Evolutionary conservation across 2,797 vertebrate genomes (phyloP).

Genomic region (Oreonectes daqikongensis): DNA sequence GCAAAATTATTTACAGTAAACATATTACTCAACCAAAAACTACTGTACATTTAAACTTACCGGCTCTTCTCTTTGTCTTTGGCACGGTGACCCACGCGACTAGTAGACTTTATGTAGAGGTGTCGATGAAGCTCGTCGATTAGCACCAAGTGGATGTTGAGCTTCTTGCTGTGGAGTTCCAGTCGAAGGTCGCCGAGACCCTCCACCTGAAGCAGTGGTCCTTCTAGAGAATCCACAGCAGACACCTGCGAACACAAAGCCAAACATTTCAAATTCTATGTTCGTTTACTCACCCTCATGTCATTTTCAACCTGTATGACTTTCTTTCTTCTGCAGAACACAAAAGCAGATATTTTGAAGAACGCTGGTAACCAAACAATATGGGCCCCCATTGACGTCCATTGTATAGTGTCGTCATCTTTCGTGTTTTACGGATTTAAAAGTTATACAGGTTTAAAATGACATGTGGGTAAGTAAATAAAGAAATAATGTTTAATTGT

Average conservation of each 20-base stretch:
- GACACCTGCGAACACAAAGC: constrained; percentile 84
- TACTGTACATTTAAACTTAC: constrained; percentile 61
- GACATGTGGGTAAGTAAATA: too few relatives aligned
- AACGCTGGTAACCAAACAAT: too few relatives aligned
- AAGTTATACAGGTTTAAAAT: too few relatives aligned
- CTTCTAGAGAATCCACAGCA: constrained; percentile 91
- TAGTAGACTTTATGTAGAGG: constrained; percentile 96
- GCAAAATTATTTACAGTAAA: too few relatives aligned
- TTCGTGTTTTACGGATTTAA: too few relatives aligned
- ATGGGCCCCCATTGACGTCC: too few relatives aligned
- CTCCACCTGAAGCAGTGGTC: constrained; percentile 92
- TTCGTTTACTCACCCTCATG: too few relatives aligned
- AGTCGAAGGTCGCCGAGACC: constrained; percentile 93
- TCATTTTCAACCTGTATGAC: not conserved
- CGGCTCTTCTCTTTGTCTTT: constrained; percentile 83
- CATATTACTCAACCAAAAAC: not conserved
- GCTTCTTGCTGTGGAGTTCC: constrained; percentile 97
- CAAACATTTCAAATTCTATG: too few relatives aligned
- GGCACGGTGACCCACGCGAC: constrained; percentile 84
- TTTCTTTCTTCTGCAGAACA: too few relatives aligned
- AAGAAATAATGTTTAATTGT: not conserved
- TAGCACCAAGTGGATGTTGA: constrained; percentile 94
- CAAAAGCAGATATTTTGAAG: too few relatives aligned
- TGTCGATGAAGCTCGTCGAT: constrained; percentile 96
- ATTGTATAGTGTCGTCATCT: too few relatives aligned